These are phyloP conservation scores for Patella pellucida DNA, from an alignment of 2,888 invertebrate species.

Conservation along the genomic window DNA sequence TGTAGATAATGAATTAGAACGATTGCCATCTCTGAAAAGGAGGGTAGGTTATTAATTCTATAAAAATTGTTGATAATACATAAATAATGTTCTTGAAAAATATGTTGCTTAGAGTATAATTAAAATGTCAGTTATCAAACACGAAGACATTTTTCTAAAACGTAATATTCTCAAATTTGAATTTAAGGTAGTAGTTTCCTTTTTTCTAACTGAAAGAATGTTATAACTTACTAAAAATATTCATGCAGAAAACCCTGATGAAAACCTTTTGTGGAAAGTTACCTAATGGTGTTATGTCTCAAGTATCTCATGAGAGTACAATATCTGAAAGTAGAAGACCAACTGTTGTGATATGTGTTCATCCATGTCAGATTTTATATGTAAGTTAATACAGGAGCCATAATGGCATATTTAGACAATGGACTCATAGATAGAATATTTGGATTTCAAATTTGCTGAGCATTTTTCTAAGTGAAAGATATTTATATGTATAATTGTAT, in stretches of 20 bases:
- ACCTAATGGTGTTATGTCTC: conserved; percentile 26
- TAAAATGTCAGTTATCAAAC: no score
- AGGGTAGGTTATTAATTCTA: conserved; percentile 36
- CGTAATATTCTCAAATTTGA: no score
- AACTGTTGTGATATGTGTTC: conserved; percentile 66
- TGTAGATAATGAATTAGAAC: conserved; percentile 19
- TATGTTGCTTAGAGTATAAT: no score
- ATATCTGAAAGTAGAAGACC: conserved; percentile 41
- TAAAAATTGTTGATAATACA: not conserved
- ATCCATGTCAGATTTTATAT: conserved; percentile 58
- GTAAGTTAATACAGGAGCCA: conserved; percentile 44
- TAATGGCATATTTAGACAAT: no score
- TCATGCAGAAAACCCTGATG: conserved; percentile 51
- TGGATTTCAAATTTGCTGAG: no score
- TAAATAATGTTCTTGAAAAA: not conserved
- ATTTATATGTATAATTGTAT: not conserved
- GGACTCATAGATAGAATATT: not conserved
- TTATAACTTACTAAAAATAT: no score
- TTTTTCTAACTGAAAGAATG: no score
- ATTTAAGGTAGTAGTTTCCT: no score
- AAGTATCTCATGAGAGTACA: conserved; percentile 15
- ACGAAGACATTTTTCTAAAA: no score
- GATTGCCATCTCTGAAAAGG: conserved; percentile 41
- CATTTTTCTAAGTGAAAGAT: not conserved
- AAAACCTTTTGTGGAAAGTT: conserved; percentile 55